phyloP scores from a whole-genome alignment of 1,140 invertebrate species.

The Arctopsyche grandis region DNA sequence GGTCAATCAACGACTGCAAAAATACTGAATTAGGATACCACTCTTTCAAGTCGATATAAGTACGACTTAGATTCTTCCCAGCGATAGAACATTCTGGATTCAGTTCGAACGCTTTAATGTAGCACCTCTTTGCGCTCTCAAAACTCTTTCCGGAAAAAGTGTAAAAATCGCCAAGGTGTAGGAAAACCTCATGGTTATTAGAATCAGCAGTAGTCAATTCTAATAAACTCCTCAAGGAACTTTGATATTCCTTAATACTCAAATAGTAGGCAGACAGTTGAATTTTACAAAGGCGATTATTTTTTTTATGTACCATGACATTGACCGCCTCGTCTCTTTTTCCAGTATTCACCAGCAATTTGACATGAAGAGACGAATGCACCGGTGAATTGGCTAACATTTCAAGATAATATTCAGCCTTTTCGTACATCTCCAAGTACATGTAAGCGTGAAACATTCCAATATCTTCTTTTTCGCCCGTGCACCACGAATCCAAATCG shows the following conservation, averaged over 20 bases:
- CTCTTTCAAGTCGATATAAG: constrained; percentile 75
- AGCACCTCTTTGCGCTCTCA: constrained; percentile 80
- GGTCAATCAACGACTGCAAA: constrained; percentile 58
- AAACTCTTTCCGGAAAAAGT: constrained; percentile 68
- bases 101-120: constrained; percentile 82
- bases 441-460: constrained; percentile 55
- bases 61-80: constrained; percentile 79
- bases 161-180: constrained; percentile 83
- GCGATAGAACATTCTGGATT: constrained; percentile 74
- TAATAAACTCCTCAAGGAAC: constrained; percentile 72
- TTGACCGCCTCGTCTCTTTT: constrained; percentile 68
- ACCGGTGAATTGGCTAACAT: constrained; percentile 57
- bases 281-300: constrained; percentile 66
- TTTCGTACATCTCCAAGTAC: constrained; percentile 54
- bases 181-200: constrained; percentile 76
- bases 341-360: constrained; percentile 62
- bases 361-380: constrained; percentile 59
- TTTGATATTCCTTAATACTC: constrained; percentile 69
- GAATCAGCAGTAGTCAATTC: constrained; percentile 82
- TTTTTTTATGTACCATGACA: constrained; percentile 62
- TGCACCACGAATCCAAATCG: background rate
- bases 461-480: constrained; percentile 29
- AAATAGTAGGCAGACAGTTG: constrained; percentile 76
- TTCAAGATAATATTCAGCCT: constrained; percentile 55
- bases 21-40: constrained; percentile 76